phyloP scores from a whole-genome alignment of 2,888 invertebrate genomes.

The Chloroclystis v-ata region DNA sequence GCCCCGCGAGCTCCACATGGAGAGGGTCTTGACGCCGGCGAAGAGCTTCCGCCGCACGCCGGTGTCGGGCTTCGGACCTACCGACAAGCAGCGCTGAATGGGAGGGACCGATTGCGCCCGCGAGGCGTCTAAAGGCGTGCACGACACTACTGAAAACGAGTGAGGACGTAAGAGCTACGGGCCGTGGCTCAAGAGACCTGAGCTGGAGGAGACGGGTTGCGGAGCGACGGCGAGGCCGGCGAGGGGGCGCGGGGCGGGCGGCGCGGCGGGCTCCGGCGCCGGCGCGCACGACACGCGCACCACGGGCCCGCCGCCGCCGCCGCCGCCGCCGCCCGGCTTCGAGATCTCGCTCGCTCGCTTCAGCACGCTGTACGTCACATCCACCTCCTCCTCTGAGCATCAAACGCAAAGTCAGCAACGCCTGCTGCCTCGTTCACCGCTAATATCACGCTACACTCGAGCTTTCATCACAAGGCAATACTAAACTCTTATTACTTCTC shows the following conservation, averaged over 20 bases:
- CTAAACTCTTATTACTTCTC: no score
- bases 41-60: slow-evolving; percentile 86
- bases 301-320: slow-evolving; percentile 63
- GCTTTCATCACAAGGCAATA: slow-evolving; percentile 6
- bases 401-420: slow-evolving; percentile 58
- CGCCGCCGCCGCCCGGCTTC: slow-evolving; percentile 74
- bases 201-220: slow-evolving; percentile 82
- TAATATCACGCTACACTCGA: slow-evolving; percentile 7
- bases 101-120: slow-evolving; percentile 64
- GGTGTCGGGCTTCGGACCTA: slow-evolving; percentile 75
- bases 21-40: slow-evolving; percentile 89
- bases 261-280: slow-evolving; percentile 17
- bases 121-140: slow-evolving; percentile 63
- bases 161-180: slow-evolving; percentile 50
- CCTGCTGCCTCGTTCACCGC: slow-evolving; percentile 11
- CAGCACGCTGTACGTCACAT: slow-evolving; percentile 95
- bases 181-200: slow-evolving; percentile 79
- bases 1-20: slow-evolving; percentile 83
- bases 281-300: slow-evolving; percentile 62
- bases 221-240: slow-evolving; percentile 81
- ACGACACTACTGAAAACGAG: slow-evolving; percentile 74
- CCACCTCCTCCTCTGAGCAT: slow-evolving; percentile 85
- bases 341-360: slow-evolving; percentile 95
- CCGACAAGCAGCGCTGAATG: slow-evolving; percentile 72
- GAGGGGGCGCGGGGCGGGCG: slow-evolving; percentile 66